Evolutionary conservation across 2,113 vertebrate genomes (phyloP).

Genomic region (Porphyrio hochstetteri): DNA sequence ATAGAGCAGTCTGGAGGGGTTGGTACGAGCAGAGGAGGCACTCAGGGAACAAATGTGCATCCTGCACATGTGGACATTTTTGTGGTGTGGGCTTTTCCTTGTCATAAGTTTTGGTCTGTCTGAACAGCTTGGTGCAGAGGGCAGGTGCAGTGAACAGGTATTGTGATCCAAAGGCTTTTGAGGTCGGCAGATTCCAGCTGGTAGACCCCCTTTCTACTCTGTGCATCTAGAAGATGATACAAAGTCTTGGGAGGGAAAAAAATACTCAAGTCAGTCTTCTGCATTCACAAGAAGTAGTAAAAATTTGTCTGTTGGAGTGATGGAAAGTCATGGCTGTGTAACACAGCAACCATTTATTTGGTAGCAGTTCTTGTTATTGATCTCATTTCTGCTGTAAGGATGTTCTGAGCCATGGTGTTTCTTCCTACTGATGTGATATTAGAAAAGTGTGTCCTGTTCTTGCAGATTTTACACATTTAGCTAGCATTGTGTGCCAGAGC

Average conservation of each 20-base stretch:
- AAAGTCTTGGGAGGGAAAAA: background rate
- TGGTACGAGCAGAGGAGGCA: background rate
- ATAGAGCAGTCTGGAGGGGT: background rate
- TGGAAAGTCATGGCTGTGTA: background rate
- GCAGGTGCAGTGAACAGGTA: background rate
- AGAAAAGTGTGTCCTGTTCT: background rate
- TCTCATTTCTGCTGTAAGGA: background rate
- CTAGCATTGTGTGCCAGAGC: background rate
- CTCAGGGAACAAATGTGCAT: rapidly evolving
- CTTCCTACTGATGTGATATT: background rate
- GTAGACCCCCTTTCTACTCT: background rate
- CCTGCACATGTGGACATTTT: no score
- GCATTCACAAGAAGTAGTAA: background rate
- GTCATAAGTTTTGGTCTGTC: background rate
- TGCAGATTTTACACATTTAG: background rate
- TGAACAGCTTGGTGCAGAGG: background rate
- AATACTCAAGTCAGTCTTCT: background rate
- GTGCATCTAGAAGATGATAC: background rate
- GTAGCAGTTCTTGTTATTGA: background rate
- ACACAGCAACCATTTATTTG: background rate
- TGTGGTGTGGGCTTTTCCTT: background rate
- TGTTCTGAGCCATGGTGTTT: background rate
- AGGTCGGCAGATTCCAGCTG: background rate
- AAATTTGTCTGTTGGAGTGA: background rate
- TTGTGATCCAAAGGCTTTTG: background rate